Evolutionary conservation across 2,797 vertebrate species (phyloP).

Genomic region (Denticeps clupeoides): DNA sequence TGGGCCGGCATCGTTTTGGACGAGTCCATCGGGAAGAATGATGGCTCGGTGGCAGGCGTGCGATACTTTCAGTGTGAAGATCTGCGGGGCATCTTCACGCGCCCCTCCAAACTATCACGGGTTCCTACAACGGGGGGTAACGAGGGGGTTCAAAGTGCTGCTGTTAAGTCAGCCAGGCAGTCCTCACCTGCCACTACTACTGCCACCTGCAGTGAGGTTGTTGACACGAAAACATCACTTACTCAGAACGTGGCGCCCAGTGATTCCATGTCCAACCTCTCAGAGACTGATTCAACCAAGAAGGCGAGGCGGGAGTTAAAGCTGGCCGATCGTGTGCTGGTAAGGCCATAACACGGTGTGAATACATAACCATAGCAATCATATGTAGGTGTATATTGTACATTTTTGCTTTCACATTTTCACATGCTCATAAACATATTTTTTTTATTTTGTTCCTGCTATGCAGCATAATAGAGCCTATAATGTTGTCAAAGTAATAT

Average conservation of each 20-base stretch:
- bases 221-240: slow-evolving; percentile 39
- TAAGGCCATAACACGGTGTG: too few species aligned
- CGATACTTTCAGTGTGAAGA: slow-evolving; percentile 67
- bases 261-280: slow-evolving; percentile 85
- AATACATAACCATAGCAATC: too few species aligned
- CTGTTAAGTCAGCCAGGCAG: slow-evolving; percentile 27
- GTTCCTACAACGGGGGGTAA: slow-evolving; percentile 51
- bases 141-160: slow-evolving; percentile 68
- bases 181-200: slow-evolving; percentile 34
- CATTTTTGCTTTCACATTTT: too few species aligned
- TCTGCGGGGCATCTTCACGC: slow-evolving; percentile 58
- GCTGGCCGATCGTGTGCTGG: slow-evolving; percentile 83
- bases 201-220: slow-evolving; percentile 38
- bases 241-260: slow-evolving; percentile 71
- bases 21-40: slow-evolving; percentile 86
- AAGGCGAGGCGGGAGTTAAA: slow-evolving; percentile 83
- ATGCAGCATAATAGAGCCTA: too few species aligned
- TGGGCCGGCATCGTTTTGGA: slow-evolving; percentile 94
- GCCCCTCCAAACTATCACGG: slow-evolving; percentile 57
- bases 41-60: slow-evolving; percentile 85
- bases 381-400: too few species aligned
- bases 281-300: slow-evolving; percentile 82
- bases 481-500: too few species aligned
- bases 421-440: too few species aligned
- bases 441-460: too few species aligned